Evolutionary conservation across 1,140 invertebrate genomes (phyloP).

Genomic region (Muscidifurax raptorellus): DNA sequence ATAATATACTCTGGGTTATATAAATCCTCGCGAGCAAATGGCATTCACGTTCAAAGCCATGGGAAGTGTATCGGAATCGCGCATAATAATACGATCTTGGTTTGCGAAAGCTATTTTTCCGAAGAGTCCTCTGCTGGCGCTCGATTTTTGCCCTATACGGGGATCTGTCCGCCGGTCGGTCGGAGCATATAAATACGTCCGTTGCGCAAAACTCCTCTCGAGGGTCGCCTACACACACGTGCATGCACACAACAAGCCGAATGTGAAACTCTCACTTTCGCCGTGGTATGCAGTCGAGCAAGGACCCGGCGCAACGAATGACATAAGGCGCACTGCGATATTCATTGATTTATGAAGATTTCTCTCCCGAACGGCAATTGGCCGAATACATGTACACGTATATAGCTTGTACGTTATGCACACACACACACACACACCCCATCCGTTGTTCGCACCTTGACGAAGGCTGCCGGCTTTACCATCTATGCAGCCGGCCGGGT

Average conservation of each 20-base stretch:
- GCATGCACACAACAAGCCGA: constrained; percentile 1
- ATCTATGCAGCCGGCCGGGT: too few species aligned
- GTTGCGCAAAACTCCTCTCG: constrained; percentile 21
- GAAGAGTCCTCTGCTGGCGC: not conserved
- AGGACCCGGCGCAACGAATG: constrained; percentile 51
- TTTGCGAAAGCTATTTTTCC: not conserved
- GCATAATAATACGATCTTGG: not conserved
- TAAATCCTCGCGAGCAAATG: not conserved
- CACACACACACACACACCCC: too few species aligned
- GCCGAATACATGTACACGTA: too few species aligned
- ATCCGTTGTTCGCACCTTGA: too few species aligned
- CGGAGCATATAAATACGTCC: constrained; percentile 8
- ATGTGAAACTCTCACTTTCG: constrained; percentile 65
- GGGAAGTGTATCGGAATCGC: not conserved
- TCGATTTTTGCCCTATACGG: not conserved
- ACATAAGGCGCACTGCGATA: constrained; percentile 59
- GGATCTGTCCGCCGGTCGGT: not conserved
- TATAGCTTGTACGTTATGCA: too few species aligned
- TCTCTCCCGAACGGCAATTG: constrained; percentile 59
- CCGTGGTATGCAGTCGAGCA: constrained; percentile 39
- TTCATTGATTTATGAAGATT: constrained; percentile 68
- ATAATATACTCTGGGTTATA: not conserved
- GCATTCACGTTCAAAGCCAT: not conserved
- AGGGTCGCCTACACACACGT: constrained; percentile 37
- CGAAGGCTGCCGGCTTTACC: too few species aligned